phyloP scores from a whole-genome alignment of 2,113 vertebrate genomes.

The Recurvirostra avosetta region DNA sequence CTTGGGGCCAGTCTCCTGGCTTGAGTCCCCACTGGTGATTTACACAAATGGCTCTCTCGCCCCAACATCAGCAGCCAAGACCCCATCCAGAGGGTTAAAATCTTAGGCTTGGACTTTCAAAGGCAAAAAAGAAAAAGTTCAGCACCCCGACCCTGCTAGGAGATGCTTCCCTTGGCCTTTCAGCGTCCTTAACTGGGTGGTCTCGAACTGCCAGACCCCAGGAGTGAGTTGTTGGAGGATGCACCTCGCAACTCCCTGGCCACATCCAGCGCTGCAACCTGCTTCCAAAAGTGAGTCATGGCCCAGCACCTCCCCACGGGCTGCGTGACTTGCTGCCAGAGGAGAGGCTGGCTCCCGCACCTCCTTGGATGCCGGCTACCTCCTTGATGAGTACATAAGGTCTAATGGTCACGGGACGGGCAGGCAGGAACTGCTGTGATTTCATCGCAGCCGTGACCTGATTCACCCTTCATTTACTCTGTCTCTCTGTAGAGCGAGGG shows the following conservation, averaged over 20 bases:
- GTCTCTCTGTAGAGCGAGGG: not conserved
- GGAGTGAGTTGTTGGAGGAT: not conserved
- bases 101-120: not conserved
- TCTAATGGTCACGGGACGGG: not conserved
- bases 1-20: not conserved
- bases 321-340: not conserved
- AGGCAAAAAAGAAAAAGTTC: not conserved
- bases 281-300: not conserved
- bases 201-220: not conserved
- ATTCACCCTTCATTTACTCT: constrained; percentile 16
- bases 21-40: not conserved
- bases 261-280: not conserved
- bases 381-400: not conserved
- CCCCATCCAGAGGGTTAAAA: not conserved
- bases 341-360: not conserved
- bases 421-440: constrained; percentile 18
- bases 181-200: not conserved
- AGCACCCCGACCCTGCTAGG: not conserved
- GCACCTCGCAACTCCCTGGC: fast-evolving
- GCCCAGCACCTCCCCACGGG: not conserved
- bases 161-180: not conserved
- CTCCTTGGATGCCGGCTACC: not conserved
- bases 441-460: not conserved
- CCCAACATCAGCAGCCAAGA: not conserved
- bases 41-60: not conserved